phyloP scores from a whole-genome alignment of 2,888 invertebrate genomes.

The Orchestes rusci region DNA sequence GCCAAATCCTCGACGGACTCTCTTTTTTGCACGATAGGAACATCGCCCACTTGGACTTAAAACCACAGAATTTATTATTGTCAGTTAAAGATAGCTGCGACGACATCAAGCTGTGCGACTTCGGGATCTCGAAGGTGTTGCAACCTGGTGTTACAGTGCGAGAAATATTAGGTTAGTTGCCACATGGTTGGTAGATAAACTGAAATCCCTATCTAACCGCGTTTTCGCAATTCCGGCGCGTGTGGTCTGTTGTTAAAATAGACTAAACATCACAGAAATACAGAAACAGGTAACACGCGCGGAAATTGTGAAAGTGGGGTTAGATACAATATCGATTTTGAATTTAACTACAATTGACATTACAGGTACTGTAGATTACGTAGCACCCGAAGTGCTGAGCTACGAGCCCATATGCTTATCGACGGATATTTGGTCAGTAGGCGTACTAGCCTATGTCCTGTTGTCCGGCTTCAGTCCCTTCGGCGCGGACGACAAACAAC shows the following conservation, averaged over 20 bases:
- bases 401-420: conserved; percentile 90
- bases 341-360: too few species aligned
- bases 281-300: neutral
- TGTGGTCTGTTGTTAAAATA: too few species aligned
- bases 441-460: conserved; percentile 89
- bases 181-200: too few species aligned
- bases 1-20: conserved; percentile 86
- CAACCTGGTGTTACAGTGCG: conserved; percentile 86
- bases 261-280: neutral
- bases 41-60: conserved; percentile 93
- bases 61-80: conserved; percentile 93
- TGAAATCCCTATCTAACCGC: too few species aligned
- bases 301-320: too few species aligned
- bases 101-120: conserved; percentile 86
- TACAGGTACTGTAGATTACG: conserved; percentile 88
- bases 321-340: too few species aligned
- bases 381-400: conserved; percentile 92
- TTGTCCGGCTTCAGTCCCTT: conserved; percentile 94
- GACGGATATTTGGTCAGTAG: conserved; percentile 96
- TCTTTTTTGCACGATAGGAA: conserved; percentile 85
- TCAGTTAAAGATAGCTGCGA: conserved; percentile 65
- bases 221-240: too few species aligned
- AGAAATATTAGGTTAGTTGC: conserved; percentile 82
- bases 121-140: conserved; percentile 85
- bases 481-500: conserved; percentile 92